Evolutionary conservation across 2,888 invertebrate genomes (phyloP).

Genomic region (Agrochola lychnidis): DNA sequence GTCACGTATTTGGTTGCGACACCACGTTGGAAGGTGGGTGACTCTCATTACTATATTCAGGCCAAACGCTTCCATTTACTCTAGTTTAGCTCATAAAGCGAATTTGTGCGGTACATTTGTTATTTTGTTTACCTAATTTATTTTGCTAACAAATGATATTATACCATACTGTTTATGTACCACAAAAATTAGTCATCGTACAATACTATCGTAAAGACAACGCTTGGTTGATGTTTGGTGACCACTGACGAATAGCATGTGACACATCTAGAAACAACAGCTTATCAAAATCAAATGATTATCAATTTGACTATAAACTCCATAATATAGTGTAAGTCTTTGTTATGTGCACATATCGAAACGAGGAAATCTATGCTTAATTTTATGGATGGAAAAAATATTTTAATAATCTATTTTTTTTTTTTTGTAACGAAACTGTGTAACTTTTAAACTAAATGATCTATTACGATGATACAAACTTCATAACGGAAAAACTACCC

Average conservation of each 20-base stretch:
- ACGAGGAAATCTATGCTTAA: too few relatives aligned
- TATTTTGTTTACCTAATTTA: background rate
- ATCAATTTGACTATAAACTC: too few relatives aligned
- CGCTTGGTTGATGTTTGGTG: background rate
- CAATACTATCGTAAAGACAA: background rate
- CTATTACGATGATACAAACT: too few relatives aligned
- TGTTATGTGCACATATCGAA: too few relatives aligned
- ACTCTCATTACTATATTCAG: conserved; percentile 34
- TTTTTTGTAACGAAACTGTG: too few relatives aligned
- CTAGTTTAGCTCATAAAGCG: background rate
- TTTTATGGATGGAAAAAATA: too few relatives aligned
- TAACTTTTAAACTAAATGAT: too few relatives aligned
- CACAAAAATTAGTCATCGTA: background rate
- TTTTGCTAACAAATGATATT: background rate
- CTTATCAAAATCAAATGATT: too few relatives aligned
- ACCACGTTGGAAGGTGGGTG: conserved; percentile 13
- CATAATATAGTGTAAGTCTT: too few relatives aligned
- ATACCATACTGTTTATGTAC: background rate
- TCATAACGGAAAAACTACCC: too few relatives aligned
- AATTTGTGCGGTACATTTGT: conserved; percentile 17
- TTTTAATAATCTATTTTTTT: too few relatives aligned
- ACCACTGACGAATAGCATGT: background rate
- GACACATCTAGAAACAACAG: background rate
- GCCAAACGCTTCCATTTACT: conserved; percentile 10
- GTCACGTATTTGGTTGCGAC: conserved; percentile 30